Evolutionary conservation across 2,888 invertebrate species (phyloP).

Genomic region (Brenthis hecate): DNA sequence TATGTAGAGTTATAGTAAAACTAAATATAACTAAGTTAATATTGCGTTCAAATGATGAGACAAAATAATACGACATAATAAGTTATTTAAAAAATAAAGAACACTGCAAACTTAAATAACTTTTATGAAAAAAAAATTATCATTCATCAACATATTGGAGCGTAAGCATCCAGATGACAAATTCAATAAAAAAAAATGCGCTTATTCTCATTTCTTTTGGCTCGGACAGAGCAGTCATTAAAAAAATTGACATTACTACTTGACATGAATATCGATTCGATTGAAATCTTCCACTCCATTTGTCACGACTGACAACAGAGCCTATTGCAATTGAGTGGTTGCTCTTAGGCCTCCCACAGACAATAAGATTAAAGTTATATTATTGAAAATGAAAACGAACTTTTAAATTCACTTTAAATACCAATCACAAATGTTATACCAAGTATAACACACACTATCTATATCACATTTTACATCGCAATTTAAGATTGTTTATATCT

Average conservation of each 20-base stretch:
- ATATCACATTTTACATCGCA: too few relatives aligned
- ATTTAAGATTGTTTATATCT: too few relatives aligned
- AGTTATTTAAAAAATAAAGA: too few relatives aligned
- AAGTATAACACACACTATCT: fast-evolving
- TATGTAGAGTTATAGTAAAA: too few relatives aligned
- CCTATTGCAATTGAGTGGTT: conserved; percentile 37
- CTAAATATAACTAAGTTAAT: too few relatives aligned
- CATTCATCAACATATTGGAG: neutral
- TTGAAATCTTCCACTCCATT: conserved; percentile 46
- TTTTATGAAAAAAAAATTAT: too few relatives aligned
- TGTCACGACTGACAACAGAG: conserved; percentile 46
- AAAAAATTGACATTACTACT: conserved; percentile 20
- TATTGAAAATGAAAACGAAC: neutral
- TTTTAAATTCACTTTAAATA: too few relatives aligned
- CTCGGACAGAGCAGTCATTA: conserved; percentile 14
- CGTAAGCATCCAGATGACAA: neutral
- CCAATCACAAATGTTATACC: too few relatives aligned
- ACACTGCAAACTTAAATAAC: too few relatives aligned
- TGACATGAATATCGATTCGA: conserved; percentile 24
- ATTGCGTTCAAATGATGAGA: neutral
- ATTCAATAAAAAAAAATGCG: neutral
- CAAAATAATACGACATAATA: neutral
- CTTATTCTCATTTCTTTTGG: conserved; percentile 3
- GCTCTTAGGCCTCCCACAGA: conserved; percentile 6
- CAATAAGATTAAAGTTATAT: neutral